These are phyloP conservation scores for Lophochroa leadbeateri DNA, from an alignment of 2,113 vertebrate species.

Conservation along the genomic window DNA sequence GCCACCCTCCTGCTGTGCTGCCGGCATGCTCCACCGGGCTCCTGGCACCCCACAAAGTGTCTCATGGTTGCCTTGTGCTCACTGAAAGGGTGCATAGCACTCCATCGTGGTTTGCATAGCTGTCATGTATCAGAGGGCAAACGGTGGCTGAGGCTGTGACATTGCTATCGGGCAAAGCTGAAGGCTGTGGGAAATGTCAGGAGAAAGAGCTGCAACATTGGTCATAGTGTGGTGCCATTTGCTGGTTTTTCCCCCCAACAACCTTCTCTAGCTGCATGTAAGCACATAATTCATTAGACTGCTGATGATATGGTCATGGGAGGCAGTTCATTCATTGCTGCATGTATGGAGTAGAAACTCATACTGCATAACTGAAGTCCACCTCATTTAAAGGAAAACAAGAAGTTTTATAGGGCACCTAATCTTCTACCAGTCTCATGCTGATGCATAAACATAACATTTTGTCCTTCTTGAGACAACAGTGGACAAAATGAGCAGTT, in stretches of 20 bases:
- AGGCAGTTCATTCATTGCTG: background rate
- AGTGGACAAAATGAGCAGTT: background rate
- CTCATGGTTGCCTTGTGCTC: background rate
- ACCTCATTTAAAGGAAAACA: background rate
- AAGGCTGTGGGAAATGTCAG: background rate
- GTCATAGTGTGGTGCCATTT: background rate
- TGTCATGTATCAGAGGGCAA: background rate
- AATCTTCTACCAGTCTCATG: background rate
- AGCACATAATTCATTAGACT: background rate
- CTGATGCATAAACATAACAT: background rate
- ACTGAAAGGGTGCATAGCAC: background rate
- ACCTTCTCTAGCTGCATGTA: background rate
- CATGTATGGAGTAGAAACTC: background rate
- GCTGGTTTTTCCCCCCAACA: background rate
- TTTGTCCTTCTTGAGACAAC: background rate
- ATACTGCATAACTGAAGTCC: background rate
- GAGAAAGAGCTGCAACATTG: background rate
- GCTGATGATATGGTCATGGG: background rate
- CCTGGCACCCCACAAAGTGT: background rate
- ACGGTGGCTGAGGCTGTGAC: background rate
- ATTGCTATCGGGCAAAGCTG: background rate
- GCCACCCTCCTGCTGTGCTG: background rate
- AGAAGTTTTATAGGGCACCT: background rate
- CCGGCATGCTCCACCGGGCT: accelerated
- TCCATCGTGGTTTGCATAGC: background rate